phyloP scores from a whole-genome alignment of 1,140 invertebrate species.

The Nymphalis io region DNA sequence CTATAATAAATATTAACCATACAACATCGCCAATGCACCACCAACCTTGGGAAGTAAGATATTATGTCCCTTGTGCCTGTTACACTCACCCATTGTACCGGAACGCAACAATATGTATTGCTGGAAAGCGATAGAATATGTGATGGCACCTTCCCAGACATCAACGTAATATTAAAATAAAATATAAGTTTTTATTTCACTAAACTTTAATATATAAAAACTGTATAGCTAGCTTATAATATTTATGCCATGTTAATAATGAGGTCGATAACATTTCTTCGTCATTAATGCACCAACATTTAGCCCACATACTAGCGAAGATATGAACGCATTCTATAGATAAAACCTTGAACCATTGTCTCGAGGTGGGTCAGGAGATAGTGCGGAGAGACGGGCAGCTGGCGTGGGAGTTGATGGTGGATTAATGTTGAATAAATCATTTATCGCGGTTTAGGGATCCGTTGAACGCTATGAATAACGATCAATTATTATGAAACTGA shows the following conservation, averaged over 20 bases:
- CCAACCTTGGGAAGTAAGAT: too few species aligned
- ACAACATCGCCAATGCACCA: too few species aligned
- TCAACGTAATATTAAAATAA: too few species aligned
- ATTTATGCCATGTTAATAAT: neutral
- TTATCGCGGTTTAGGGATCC: conserved; percentile 18
- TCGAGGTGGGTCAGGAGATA: conserved; percentile 29
- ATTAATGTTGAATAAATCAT: conserved; percentile 50
- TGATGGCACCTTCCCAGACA: too few species aligned
- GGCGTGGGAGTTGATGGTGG: conserved; percentile 42
- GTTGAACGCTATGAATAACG: neutral
- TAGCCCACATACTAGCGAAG: conserved; percentile 15
- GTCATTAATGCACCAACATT: conserved; percentile 1
- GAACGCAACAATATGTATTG: too few species aligned
- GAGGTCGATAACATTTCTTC: neutral
- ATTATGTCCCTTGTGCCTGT: too few species aligned
- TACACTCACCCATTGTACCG: too few species aligned
- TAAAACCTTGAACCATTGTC: conserved; percentile 42
- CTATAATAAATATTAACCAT: too few species aligned
- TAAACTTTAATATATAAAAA: too few species aligned
- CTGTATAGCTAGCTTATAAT: too few species aligned
- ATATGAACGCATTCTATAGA: conserved; percentile 13
- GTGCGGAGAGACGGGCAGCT: conserved; percentile 16
- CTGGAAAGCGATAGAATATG: too few species aligned
- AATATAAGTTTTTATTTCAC: too few species aligned
- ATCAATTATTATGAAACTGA: neutral